Percentiles rank a stretch among this genome's conserved stretches.
Conservation (phyloP, 1,140 invertebrate genomes). For the Danaus melanippus region DNA sequence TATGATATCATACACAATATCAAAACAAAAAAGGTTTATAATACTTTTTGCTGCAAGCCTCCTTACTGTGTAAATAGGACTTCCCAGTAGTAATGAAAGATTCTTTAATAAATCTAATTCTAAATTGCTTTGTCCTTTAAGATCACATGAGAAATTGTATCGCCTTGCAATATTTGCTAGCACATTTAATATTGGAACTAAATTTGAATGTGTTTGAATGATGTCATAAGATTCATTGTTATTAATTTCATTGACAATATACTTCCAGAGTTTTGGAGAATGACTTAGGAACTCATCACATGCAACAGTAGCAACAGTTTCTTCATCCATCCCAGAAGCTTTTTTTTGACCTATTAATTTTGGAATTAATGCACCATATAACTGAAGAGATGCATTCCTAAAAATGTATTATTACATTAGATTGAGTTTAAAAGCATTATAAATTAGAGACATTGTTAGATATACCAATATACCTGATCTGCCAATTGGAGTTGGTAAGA, state of each 20-base stretch:
- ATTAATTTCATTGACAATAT: constrained; percentile 38
- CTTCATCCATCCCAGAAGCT: constrained; percentile 54
- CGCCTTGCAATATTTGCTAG: constrained; percentile 57
- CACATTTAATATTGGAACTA: constrained; percentile 61
- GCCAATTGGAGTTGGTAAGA: constrained; percentile 59
- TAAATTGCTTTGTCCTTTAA: constrained; percentile 13
- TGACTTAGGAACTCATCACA: constrained; percentile 64
- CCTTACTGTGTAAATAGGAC: constrained; percentile 60
- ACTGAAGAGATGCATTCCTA: constrained; percentile 84
- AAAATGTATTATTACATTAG: constrained; percentile 22
- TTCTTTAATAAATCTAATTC: constrained; percentile 34
- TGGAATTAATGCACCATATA: constrained; percentile 83
- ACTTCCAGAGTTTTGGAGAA: constrained; percentile 53
- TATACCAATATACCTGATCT: constrained; percentile 53
- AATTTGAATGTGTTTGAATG: constrained; percentile 52
- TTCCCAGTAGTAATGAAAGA: constrained; percentile 37
- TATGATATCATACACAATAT: constrained; percentile 31
- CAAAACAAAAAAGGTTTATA: constrained; percentile 43
- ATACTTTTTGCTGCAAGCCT: constrained; percentile 52
- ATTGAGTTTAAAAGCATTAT: neutral
- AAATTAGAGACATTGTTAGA: no score
- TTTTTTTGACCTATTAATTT: constrained; percentile 82
- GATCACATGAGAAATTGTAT: constrained; percentile 47
- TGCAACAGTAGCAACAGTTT: constrained; percentile 54
- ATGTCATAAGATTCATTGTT: constrained; percentile 18